Percentiles rank a stretch among this genome's conserved stretches.
Conservation (phyloP, 2,888 invertebrate species). For the Malachius bipustulatus region DNA sequence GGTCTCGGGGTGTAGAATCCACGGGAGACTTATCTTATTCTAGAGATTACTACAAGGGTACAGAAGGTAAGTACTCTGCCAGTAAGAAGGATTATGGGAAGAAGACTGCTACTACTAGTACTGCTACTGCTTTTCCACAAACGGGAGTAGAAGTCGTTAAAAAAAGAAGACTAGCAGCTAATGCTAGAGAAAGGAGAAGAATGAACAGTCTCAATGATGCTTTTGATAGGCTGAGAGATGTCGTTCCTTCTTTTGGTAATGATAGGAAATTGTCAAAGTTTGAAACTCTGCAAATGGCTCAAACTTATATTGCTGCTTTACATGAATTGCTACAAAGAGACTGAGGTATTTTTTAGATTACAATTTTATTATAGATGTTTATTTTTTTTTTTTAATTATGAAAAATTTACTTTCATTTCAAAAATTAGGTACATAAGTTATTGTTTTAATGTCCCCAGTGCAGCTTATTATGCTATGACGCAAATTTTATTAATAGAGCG, state of each 20-base stretch:
- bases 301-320: conserved; percentile 58
- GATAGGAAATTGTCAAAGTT: conserved; percentile 62
- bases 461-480: no score
- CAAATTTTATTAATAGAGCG: no score
- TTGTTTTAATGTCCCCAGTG: no score
- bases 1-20: conserved; percentile 18
- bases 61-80: conserved; percentile 23
- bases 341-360: conserved; percentile 19
- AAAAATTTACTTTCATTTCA: no score
- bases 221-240: conserved; percentile 56
- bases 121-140: conserved; percentile 17
- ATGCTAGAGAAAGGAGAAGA: conserved; percentile 58
- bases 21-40: conserved; percentile 10
- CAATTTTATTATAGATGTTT: no score
- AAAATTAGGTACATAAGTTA: no score
- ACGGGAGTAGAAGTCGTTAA: conserved; percentile 36
- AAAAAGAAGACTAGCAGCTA: conserved; percentile 55
- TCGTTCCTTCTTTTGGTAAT: conserved; percentile 57
- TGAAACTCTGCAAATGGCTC: conserved; percentile 68
- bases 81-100: conserved; percentile 17
- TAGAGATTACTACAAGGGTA: conserved; percentile 21
- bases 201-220: conserved; percentile 66
- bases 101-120: conserved; percentile 16
- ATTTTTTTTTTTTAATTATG: no score
- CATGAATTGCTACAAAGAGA: conserved; percentile 46